Percentiles rank a stretch among this genome's conserved stretches.
These are phyloP conservation scores for Actenoides lindsayi DNA, from an alignment of 2,113 vertebrate genomes.

Conservation along the genomic window DNA sequence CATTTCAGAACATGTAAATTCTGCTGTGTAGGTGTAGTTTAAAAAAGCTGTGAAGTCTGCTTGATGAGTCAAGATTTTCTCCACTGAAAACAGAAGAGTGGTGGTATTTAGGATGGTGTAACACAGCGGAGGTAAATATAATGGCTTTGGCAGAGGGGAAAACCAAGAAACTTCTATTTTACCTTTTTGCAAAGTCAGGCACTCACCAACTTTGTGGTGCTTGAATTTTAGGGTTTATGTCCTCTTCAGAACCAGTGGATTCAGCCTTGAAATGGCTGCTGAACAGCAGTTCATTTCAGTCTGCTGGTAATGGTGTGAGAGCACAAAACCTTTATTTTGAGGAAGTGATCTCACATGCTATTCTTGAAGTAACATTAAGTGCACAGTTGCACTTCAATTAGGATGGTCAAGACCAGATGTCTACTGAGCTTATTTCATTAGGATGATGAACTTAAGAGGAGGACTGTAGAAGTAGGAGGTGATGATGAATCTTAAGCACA, in stretches of 20 bases:
- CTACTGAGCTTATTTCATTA: slow-evolving; percentile 1
- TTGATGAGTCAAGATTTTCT: not conserved
- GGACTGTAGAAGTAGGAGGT: not conserved
- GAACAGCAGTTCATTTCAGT: not conserved
- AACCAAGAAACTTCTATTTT: not conserved
- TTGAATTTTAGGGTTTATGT: not conserved
- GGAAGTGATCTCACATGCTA: not conserved
- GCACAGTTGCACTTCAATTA: not conserved
- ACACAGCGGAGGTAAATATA: not conserved
- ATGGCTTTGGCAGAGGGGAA: not conserved
- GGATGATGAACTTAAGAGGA: not conserved
- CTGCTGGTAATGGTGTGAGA: not conserved
- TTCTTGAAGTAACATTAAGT: not conserved
- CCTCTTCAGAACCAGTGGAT: not conserved
- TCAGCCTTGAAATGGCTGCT: not conserved
- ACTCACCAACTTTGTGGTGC: not conserved
- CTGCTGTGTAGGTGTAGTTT: not conserved
- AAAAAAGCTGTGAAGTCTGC: not conserved
- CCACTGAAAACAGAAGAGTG: not conserved
- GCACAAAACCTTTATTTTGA: not conserved
- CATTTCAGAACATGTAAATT: not conserved
- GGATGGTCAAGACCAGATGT: not conserved
- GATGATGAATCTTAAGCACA: slow-evolving; percentile 20
- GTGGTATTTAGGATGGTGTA: not conserved
- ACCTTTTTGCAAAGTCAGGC: not conserved